phyloP scores from a whole-genome alignment of 2,113 vertebrate species.

The Rhea pennata region DNA sequence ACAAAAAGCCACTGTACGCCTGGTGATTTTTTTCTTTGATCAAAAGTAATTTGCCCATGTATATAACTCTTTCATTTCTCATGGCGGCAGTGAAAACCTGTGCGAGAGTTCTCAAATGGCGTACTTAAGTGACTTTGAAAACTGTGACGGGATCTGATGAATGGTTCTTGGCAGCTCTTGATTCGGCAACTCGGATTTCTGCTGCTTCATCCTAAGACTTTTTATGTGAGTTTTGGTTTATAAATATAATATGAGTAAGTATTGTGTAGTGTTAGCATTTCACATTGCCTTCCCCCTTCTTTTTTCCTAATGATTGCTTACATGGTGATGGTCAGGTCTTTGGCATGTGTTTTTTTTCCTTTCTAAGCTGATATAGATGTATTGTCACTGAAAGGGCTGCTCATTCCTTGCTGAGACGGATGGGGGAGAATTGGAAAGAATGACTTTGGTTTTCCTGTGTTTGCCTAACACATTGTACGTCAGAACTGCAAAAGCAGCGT shows the following conservation, averaged over 20 bases:
- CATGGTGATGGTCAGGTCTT: not conserved
- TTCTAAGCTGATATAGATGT: not conserved
- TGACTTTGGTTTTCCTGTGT: not conserved
- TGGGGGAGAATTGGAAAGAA: not conserved
- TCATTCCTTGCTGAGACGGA: not conserved
- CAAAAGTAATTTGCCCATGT: not conserved
- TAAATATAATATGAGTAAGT: not conserved
- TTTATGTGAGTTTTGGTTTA: not conserved
- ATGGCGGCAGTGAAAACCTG: not conserved
- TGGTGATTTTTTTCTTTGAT: not conserved
- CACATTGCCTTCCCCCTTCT: not conserved
- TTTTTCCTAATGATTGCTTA: not conserved
- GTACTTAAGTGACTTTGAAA: not conserved
- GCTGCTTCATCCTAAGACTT: not conserved
- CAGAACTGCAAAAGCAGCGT: not conserved
- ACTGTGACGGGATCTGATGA: not conserved
- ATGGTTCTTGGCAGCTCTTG: not conserved
- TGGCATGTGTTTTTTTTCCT: not conserved
- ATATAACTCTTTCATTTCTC: not conserved
- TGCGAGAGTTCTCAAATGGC: not conserved
- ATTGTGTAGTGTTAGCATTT: not conserved
- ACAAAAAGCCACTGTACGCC: not conserved
- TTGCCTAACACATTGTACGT: not conserved
- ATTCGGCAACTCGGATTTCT: not conserved
- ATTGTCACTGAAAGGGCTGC: not conserved